Conservation (phyloP, 2,113 vertebrate genomes). For the Catagonus wagneri region DNA sequence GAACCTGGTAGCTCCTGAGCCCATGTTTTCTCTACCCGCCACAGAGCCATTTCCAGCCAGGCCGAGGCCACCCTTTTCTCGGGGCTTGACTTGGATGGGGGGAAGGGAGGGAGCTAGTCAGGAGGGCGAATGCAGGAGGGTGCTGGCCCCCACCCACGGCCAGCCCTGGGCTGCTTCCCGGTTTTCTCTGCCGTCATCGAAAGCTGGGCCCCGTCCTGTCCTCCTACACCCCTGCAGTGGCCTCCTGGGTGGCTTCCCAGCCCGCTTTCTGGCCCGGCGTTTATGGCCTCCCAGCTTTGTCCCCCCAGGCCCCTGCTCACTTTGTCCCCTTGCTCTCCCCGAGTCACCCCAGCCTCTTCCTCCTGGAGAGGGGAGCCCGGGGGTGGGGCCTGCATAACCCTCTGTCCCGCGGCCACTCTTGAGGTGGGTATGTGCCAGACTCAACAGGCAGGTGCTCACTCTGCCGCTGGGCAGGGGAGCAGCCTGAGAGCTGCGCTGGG, state of each 20-base stretch:
- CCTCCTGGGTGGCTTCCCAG: not conserved
- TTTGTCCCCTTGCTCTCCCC: not conserved
- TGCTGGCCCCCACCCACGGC: not conserved
- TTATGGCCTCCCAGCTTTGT: rapidly evolving
- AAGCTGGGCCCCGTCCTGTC: rapidly evolving
- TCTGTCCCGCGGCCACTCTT: not conserved
- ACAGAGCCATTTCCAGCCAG: not conserved
- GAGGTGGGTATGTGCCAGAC: not conserved
- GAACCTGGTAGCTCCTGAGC: not conserved
- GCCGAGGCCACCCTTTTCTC: not conserved
- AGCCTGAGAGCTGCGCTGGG: not conserved
- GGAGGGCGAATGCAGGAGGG: not conserved
- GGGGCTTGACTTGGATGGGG: not conserved
- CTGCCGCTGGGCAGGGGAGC: not conserved
- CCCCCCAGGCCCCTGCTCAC: not conserved
- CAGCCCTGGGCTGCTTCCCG: not conserved
- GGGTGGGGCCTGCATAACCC: not conserved
- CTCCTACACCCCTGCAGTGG: not conserved
- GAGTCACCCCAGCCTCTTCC: not conserved
- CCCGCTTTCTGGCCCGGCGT: not conserved
- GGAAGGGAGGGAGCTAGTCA: rapidly evolving
- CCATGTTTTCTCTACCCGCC: rapidly evolving
- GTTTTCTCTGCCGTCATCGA: not conserved
- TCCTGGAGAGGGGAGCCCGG: not conserved
- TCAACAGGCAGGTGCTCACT: not conserved